Evolutionary conservation across 2,888 invertebrate species (phyloP), one percentile per base, ranked within the genome.

Genomic region (Pterostichus madidus): DNA sequence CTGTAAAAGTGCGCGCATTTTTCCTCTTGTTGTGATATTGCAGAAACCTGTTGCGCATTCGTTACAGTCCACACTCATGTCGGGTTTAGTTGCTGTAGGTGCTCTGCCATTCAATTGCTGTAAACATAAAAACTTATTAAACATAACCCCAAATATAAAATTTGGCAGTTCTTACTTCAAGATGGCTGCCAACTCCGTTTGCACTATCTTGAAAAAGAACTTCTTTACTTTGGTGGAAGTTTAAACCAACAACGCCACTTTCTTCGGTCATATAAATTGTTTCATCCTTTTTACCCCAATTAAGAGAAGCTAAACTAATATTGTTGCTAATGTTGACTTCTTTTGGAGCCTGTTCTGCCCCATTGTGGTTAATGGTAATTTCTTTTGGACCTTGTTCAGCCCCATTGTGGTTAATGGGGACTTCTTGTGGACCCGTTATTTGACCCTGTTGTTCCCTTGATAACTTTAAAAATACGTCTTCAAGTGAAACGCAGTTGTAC

Each of bases 171-270:
- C 91, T 91, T 88, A 93, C 93, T 87, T 93, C 93, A 85, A 92
- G 90, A 87, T 92, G 93, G 84, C 89, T 91, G 59, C 89, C 88
- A 84, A 90, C 87, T 77, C 95, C 94, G 81, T 95, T 96, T 82
- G 93, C 91, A 83, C 91, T 91, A 85, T 96, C 96, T 80, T 94
- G 93, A 83, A 96, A 95, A 75, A 96, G 92, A 86, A 96, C 93
- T 91, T 97, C 97, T 92, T 97, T 97, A 91, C 96, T 96, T 91
- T 96, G 96, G 89, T 96, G 96, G 92, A 97, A 97, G 91, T 96
- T 96, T 53, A 97, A 92, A 0, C 97, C 97, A 31, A 96, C 94
- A 5, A 97, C 96, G 83, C 96, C 96, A 76, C 95, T 95, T 88
- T 97, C 96, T 87, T 96, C 96, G 8, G 96, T 95, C 84, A 96